Percentiles rank a stretch among this genome's conserved stretches.
These are phyloP conservation scores for Hesperia comma DNA, from an alignment of 2,888 invertebrate genomes.

Conservation along the genomic window DNA sequence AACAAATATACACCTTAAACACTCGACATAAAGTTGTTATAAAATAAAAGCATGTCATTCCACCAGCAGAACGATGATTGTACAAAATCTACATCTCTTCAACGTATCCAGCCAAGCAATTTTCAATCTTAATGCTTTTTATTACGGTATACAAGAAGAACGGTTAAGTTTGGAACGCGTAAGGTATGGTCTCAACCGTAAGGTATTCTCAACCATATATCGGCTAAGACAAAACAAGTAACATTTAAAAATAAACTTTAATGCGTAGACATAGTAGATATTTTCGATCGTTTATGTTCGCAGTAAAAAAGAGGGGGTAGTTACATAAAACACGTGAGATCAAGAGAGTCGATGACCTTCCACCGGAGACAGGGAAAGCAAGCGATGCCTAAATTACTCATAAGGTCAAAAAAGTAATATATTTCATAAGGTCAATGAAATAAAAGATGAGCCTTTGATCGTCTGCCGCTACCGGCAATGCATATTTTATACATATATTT, in stretches of 20 bases:
- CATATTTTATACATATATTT: no score
- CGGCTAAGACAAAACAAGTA: background rate
- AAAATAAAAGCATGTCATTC: background rate
- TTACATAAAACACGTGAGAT: conserved; percentile 73
- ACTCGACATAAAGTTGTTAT: background rate
- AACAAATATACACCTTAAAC: conserved; percentile 5
- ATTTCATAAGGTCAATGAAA: conserved; percentile 17
- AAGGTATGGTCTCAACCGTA: conserved; percentile 1
- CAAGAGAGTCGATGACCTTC: conserved; percentile 68
- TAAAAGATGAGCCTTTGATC: background rate
- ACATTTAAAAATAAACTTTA: conserved; percentile 35
- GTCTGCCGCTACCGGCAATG: no score
- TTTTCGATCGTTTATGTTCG: conserved; percentile 37
- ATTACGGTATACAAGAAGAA: conserved; percentile 27
- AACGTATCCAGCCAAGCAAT: background rate
- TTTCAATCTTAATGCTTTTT: conserved; percentile 45
- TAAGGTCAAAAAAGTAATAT: conserved; percentile 42
- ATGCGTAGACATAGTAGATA: background rate
- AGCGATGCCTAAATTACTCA: conserved; percentile 60
- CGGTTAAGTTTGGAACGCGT: conserved; percentile 18
- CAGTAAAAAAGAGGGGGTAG: conserved; percentile 57
- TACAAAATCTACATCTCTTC: conserved; percentile 15
- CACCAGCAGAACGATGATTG: background rate
- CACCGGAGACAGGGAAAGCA: conserved; percentile 69
- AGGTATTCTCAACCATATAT: conserved; percentile 9